Evolutionary conservation across 2,113 vertebrate species (phyloP), one percentile per base, ranked within the genome.

Genomic region (Pontoporia blainvillei): DNA sequence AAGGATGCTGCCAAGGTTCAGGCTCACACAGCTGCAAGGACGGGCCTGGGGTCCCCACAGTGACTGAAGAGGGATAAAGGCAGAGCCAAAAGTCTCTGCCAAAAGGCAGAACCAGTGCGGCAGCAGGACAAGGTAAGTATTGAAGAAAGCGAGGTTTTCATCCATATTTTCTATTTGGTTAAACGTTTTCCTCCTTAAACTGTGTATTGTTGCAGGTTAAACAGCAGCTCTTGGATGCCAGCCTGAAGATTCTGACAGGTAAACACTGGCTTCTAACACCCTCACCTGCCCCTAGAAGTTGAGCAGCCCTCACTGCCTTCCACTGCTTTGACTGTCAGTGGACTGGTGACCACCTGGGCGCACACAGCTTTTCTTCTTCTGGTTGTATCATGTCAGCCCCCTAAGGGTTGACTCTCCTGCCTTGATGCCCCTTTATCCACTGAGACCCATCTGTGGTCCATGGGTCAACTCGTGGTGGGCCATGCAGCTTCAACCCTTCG

Each of bases 401-500:
- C 54, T 11, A 44, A 18, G 6, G 27, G 20, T 31, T 6, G 27
- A 20, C 44, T 31, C 9, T 41, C n/a, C 11, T 2, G 0, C 8
- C 18, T 1, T 2, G 23, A 23, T 6, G 31, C 8, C 23, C 31
- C 13, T 31, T 39, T 49, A 34, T 10, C 29, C 54, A 18, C 17
- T 4, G 31, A 34, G 86, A n/a, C 34, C 5, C 44, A 1, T 11
- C 6, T 15, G 21, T 21, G 44, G 7, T 21, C 71, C 54, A 39
- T 3, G 0, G 36, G 15, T 13, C 17, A 14, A 6, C 6, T 9
- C 41, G 11, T 8, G 1, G 9, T 13, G 21, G 17, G n/a, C 25
- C 12, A 14, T 3, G 9, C 49, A 73, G 27, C 57, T 25, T 75
- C 71, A 14, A 12, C 2, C 11, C 54, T 39, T 1, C 0, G 5